Evolutionary conservation across 2,888 invertebrate species (phyloP).

Genomic region (Eumerus sabulonum): DNA sequence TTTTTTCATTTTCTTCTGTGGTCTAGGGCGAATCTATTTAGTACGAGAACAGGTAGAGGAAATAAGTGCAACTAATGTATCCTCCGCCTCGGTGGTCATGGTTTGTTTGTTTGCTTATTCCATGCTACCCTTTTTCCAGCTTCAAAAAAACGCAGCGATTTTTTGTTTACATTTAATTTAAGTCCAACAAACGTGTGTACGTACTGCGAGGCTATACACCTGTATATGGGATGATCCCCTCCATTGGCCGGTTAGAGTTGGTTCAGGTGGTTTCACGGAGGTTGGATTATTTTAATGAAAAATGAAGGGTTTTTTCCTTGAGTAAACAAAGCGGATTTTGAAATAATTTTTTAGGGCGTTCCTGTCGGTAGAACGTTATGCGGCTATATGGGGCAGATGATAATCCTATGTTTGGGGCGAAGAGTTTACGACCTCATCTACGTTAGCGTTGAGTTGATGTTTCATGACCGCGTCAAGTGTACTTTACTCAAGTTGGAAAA

Average conservation of each 20-base stretch:
- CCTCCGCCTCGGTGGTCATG: constrained; percentile 5
- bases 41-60: constrained; percentile 19
- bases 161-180: constrained; percentile 48
- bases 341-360: constrained; percentile 18
- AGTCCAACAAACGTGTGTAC: background rate
- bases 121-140: constrained; percentile 6
- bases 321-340: constrained; percentile 12
- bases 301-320: background rate
- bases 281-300: constrained; percentile 25
- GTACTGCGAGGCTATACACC: background rate
- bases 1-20: background rate
- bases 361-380: background rate
- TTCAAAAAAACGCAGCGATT: background rate
- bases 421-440: background rate
- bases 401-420: background rate
- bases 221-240: background rate
- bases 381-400: background rate
- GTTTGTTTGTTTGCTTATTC: constrained; percentile 25
- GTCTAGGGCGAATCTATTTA: constrained; percentile 29
- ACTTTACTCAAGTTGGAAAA: too few species aligned
- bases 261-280: constrained; percentile 4
- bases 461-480: too few species aligned
- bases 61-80: constrained; percentile 27
- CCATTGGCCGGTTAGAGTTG: too few species aligned
- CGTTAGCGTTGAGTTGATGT: too few species aligned